Evolutionary conservation across 1,140 invertebrate species (phyloP).

Genomic region (Rhyzopertha dominica): DNA sequence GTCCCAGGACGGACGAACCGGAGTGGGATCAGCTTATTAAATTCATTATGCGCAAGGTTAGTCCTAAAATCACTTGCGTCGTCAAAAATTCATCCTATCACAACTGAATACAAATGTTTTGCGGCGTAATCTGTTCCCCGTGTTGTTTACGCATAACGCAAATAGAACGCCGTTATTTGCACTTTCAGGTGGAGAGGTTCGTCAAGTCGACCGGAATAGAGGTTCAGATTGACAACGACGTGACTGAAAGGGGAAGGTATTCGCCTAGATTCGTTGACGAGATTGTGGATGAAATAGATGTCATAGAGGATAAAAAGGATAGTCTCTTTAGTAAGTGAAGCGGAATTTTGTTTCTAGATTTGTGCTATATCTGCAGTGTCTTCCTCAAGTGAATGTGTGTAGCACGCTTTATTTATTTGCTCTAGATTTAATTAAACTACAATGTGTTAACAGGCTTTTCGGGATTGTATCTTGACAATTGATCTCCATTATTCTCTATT

Average conservation of each 20-base stretch:
- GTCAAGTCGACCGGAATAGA: constrained; percentile 71
- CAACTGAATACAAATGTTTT: too few relatives aligned
- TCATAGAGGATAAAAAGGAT: constrained; percentile 73
- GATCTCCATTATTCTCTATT: too few relatives aligned
- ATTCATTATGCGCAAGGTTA: constrained; percentile 64
- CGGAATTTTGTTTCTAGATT: background rate
- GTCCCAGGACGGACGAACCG: constrained; percentile 62
- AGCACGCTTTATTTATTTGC: too few relatives aligned
- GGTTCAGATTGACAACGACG: constrained; percentile 61
- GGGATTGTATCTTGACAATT: too few relatives aligned
- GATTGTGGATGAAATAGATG: constrained; percentile 73
- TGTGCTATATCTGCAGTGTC: too few relatives aligned
- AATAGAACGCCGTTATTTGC: background rate
- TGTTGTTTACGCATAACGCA: too few relatives aligned
- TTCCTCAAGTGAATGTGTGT: too few relatives aligned
- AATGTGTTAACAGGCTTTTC: too few relatives aligned
- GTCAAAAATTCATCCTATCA: too few relatives aligned
- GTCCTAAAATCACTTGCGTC: too few relatives aligned
- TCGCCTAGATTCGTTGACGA: constrained; percentile 75
- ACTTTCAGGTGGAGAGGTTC: constrained; percentile 55
- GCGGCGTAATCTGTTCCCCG: too few relatives aligned
- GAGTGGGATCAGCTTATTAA: constrained; percentile 76
- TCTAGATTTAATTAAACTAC: too few relatives aligned
- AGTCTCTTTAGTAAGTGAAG: constrained; percentile 66
- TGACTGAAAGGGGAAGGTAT: constrained; percentile 65